Conservation (phyloP, 2,113 vertebrate species). For the Ammodytes dubius region DNA sequence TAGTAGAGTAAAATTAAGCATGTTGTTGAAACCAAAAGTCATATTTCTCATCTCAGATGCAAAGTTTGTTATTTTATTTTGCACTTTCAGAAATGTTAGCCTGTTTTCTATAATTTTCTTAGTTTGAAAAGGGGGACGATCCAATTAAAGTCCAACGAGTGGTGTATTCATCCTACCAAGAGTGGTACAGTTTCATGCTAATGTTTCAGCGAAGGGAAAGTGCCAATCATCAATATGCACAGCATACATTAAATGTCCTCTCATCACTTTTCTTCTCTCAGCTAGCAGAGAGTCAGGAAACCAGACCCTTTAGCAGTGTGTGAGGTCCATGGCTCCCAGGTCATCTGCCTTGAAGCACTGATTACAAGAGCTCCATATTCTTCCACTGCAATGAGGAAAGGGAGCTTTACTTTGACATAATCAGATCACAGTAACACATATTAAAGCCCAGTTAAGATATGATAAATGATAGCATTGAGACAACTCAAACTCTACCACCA, state of each 20-base stretch:
- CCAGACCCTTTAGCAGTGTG: slow-evolving; percentile 21
- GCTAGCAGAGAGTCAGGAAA: slow-evolving; percentile 23
- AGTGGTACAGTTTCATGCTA: not conserved
- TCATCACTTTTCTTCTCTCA: slow-evolving; percentile 24
- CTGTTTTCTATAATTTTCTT: too few species aligned
- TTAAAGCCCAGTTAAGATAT: slow-evolving; percentile 38
- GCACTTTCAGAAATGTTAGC: not conserved
- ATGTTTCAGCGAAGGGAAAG: not conserved
- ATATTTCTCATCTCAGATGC: not conserved
- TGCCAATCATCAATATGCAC: not conserved
- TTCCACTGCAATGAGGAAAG: slow-evolving; percentile 30
- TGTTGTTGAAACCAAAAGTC: not conserved
- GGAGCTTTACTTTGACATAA: slow-evolving; percentile 1
- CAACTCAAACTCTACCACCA: slow-evolving; percentile 28
- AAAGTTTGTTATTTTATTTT: not conserved
- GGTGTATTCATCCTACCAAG: not conserved
- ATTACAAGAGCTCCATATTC: slow-evolving; percentile 42
- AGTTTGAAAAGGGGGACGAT: not conserved
- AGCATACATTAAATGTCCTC: not conserved
- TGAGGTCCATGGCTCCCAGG: slow-evolving; percentile 34
- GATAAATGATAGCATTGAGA: slow-evolving; percentile 48
- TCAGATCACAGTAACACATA: slow-evolving; percentile 46
- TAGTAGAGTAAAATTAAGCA: not conserved
- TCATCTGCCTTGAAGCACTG: slow-evolving; percentile 39
- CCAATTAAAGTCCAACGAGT: not conserved